Evolutionary conservation across 2,888 invertebrate genomes (phyloP).

Genomic region (Pediacus dermestoides): DNA sequence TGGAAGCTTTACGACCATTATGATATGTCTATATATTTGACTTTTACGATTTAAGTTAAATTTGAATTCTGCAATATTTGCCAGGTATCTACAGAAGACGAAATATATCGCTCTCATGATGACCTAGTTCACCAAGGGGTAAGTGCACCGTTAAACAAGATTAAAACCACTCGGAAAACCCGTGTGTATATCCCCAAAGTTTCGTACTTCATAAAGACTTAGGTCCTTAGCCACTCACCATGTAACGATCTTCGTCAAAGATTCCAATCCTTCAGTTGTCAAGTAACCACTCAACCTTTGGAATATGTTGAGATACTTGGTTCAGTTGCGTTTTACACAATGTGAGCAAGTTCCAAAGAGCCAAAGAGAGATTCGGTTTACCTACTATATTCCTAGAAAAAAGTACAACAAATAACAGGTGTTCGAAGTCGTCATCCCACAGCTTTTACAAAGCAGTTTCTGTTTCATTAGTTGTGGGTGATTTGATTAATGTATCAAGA

Average conservation of each 20-base stretch:
- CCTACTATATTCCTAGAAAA: too few species aligned
- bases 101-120: slow-evolving; percentile 15
- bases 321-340: too few species aligned
- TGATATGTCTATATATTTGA: too few species aligned
- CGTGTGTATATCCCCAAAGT: slow-evolving; percentile 10
- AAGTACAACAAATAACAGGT: too few species aligned
- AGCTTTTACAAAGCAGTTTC: too few species aligned
- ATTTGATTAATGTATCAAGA: too few species aligned
- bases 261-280: slow-evolving; percentile 6
- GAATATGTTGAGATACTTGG: too few species aligned
- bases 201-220: slow-evolving; percentile 8
- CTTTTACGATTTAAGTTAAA: slow-evolving; percentile 9
- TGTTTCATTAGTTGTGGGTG: too few species aligned
- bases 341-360: too few species aligned
- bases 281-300: slow-evolving; percentile 7
- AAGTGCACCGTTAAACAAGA: slow-evolving; percentile 39
- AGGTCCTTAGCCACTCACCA: slow-evolving; percentile 11
- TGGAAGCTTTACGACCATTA: too few species aligned
- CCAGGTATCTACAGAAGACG: slow-evolving; percentile 10
- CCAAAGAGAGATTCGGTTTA: too few species aligned
- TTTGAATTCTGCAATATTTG: slow-evolving; percentile 10
- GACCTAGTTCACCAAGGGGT: slow-evolving; percentile 29
- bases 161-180: slow-evolving; percentile 36
- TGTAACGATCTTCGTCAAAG: slow-evolving; percentile 12
- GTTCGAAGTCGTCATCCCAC: too few species aligned